These are phyloP conservation scores for Heliocidaris tuberculata DNA, from an alignment of 35 echinoderm and acorn worm species.

Conservation along the genomic window DNA sequence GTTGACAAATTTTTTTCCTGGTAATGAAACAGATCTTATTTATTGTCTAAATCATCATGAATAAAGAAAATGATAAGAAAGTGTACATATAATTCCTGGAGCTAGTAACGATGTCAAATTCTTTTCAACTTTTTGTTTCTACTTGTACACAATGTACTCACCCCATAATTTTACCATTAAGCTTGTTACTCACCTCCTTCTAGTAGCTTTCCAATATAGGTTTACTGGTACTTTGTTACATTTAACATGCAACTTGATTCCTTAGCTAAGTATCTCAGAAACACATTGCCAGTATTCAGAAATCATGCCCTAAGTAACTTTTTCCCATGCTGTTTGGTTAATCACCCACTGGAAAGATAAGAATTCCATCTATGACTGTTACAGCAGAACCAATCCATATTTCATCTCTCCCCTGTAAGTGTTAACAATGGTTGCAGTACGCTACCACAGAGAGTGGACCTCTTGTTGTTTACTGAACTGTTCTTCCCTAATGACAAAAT, in stretches of 20 bases:
- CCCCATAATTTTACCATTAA: not conserved
- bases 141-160: not conserved
- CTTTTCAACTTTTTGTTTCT: not conserved
- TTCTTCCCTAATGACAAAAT: not conserved
- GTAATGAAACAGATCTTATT: not conserved
- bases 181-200: not conserved
- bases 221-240: not conserved
- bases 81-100: not conserved
- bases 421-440: not conserved
- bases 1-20: not conserved
- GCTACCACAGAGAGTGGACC: not conserved
- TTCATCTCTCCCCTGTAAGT: not conserved
- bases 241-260: not conserved
- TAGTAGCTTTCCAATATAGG: not conserved
- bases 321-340: not conserved
- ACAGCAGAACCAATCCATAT: constrained; percentile 19
- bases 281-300: not conserved
- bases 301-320: not conserved
- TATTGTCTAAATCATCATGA: not conserved
- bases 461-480: not conserved
- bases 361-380: not conserved
- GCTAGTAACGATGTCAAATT: not conserved
- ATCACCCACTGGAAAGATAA: not conserved
- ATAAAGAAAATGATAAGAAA: not conserved
- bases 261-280: not conserved